Conservation (phyloP, 1,140 invertebrate genomes). For the Meloidogyne exigua region DNA sequence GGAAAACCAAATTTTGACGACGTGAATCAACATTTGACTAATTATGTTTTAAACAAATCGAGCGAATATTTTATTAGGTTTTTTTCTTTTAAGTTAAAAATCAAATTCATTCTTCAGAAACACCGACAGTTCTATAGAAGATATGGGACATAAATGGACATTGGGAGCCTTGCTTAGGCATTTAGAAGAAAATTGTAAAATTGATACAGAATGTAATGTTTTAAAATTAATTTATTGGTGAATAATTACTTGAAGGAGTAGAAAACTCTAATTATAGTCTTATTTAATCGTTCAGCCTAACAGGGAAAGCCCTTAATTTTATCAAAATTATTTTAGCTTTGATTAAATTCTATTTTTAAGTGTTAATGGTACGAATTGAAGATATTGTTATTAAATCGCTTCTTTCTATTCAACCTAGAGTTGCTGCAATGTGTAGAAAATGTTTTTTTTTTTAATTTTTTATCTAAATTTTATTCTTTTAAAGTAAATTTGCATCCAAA, state of each 20-base stretch:
- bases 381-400: slow-evolving; percentile 69
- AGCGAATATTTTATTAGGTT: slow-evolving; percentile 50
- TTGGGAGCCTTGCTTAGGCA: slow-evolving; percentile 67
- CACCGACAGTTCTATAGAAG: slow-evolving; percentile 21
- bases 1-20: slow-evolving; percentile 26
- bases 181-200: slow-evolving; percentile 64
- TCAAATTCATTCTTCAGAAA: slow-evolving; percentile 3
- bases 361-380: slow-evolving; percentile 68
- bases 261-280: no score
- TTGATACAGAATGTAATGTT: slow-evolving; percentile 64
- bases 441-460: slow-evolving; percentile 10
- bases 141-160: slow-evolving; percentile 67
- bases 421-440: slow-evolving; percentile 28
- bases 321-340: no score
- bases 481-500: slow-evolving; percentile 66
- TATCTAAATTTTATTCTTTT: background rate
- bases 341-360: slow-evolving; percentile 49
- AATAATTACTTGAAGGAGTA: background rate
- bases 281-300: no score
- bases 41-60: slow-evolving; percentile 90
- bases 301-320: no score
- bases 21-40: slow-evolving; percentile 77
- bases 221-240: slow-evolving; percentile 3
- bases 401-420: slow-evolving; percentile 66
- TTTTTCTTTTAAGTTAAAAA: background rate